Evolutionary conservation across 1,140 invertebrate species (phyloP), one percentile per base, ranked within the genome.

Genomic region (Drosophila pseudoananassae): DNA sequence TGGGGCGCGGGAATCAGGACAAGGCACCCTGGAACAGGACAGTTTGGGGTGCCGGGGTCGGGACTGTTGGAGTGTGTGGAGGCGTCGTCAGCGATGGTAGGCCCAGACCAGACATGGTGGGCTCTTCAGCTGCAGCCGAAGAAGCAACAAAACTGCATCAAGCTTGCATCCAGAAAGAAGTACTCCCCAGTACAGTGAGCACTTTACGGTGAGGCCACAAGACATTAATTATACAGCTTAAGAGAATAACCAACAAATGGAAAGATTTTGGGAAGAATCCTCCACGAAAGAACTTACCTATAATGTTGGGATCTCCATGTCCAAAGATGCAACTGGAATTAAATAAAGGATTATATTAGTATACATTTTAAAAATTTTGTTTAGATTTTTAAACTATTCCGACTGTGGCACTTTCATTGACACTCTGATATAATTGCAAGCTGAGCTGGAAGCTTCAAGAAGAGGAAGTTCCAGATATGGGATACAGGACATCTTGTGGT

Each of bases 381-480:
- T 14, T 0, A 40, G 2, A 14, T 40, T 36, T n/a, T 36, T 27
- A 36, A n/a, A n/a, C 2, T 36, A 36, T 36, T 2, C 33, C 33
- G 10, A 4, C 12, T 12, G n/a, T 5, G 46, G 58, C 59, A 57
- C 58, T 64, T 83, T 55, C 76, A 84, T 84, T 84, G 80, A 84
- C 80, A 84, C 76, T 76, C 69, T 84, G 80, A 76, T 83, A 84
- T 84, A 76, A 84, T 83, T 78, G 61, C 57, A 27, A 69, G 29
- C 14, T 20, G 7, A 49, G 54, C 17, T 61, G 9, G 15, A 14
- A 29, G 55, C 20, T 20, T 3, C 20, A 20, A 20, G 20, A 20
- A 20, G 3, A 3, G 20, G 20, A 20, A 20, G 20, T 20, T 2
- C 1, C 20, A 1, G 20, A 20, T 20, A 20, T 1, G 20, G 1